Evolutionary conservation across 2,113 vertebrate species (phyloP).

Genomic region (Protomyctophum bolini): DNA sequence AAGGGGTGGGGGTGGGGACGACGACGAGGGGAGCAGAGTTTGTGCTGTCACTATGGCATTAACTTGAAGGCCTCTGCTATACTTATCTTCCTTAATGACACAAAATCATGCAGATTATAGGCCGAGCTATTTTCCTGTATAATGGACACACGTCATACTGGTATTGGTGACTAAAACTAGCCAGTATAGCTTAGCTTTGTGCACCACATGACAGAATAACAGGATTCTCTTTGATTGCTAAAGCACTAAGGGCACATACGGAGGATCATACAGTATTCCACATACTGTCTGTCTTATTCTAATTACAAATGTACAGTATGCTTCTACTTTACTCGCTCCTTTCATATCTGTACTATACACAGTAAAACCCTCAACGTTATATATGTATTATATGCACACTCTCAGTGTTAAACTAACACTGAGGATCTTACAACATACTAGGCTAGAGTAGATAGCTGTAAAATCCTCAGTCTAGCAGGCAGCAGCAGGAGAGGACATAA

Average conservation of each 20-base stretch:
- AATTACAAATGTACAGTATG: not conserved
- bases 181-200: constrained; percentile 10
- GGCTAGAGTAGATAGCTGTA: too few relatives aligned
- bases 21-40: constrained; percentile 2
- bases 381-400: too few relatives aligned
- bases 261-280: not conserved
- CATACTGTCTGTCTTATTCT: not conserved
- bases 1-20: not conserved
- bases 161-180: not conserved
- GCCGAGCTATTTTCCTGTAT: not conserved
- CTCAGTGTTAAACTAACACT: too few relatives aligned
- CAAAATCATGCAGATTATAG: constrained; percentile 18
- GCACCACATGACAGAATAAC: constrained; percentile 1
- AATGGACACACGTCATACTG: constrained; percentile 7
- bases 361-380: not conserved
- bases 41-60: constrained; percentile 1
- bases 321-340: constrained; percentile 6
- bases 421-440: too few relatives aligned
- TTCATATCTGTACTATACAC: not conserved
- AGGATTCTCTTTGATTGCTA: not conserved
- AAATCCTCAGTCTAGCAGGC: not conserved
- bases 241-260: not conserved
- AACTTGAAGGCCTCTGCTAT: constrained; percentile 7
- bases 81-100: not conserved
- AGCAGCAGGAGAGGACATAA: not conserved